Evolutionary conservation across 2,888 invertebrate species (phyloP), one percentile per base, ranked within the genome.

Genomic region (Deilephila elpenor): DNA sequence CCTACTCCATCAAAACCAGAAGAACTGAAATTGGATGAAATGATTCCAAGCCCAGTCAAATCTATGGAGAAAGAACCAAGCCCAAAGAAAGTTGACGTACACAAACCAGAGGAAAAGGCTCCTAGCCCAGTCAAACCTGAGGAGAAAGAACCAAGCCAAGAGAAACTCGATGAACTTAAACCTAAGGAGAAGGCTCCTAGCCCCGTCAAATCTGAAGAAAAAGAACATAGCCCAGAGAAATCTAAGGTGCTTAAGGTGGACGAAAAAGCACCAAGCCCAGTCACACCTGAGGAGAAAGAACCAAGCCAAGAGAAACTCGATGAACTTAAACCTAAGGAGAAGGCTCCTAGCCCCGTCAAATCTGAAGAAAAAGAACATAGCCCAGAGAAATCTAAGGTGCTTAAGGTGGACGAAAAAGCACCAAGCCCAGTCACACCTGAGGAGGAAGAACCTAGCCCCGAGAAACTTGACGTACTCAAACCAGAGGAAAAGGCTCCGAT

Each of bases 271-370:
- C 51, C 17, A 2, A 77, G 59, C 67, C 59, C 71, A 5, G 70
- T 71, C 7, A 74, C 77, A 11, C 72, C 34, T 11, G 76, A 74
- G 7, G 76, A 79, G 0, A 80, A 77, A 29, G 59, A 70, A 20
- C 29, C 56, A 0, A 76, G 73, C 34, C 75, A 74, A 3, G 37
- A 62, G 19, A 62, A 72, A n/a, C 37, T 37, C 19, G 73, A 73
- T 6, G 72, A 71, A 0, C 73, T 59, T 25, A 70, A 72, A 14
- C 34, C 32, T 29, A 74, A 74, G 17, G 34, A 51, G 2, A 71
- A 53, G 7, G 62, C 25, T 11, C 62, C 75, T 0, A 76, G 75
- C 19, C 71, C 53, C 3, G 17, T 71, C 37, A 72, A 73, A 32
- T 20, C 25, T 29, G 75, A 76, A 25, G 71, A 64, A 1, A 73